Evolutionary conservation across 2,888 invertebrate species (phyloP).

Genomic region (Thysanoteuthis rhombus): DNA sequence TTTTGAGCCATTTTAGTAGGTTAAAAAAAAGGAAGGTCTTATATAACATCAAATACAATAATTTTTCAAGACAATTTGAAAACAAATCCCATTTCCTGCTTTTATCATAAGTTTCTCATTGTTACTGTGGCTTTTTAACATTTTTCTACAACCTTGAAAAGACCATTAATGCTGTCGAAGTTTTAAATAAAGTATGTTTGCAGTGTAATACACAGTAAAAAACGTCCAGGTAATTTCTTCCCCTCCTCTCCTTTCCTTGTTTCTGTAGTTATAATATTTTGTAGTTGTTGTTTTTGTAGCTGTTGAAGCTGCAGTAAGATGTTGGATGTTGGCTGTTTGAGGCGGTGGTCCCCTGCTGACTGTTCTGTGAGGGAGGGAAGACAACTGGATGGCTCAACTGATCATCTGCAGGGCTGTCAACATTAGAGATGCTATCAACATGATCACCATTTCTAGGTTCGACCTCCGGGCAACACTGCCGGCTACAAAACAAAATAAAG

Average conservation of each 20-base stretch:
- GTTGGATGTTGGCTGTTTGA: neutral
- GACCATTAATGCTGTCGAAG: neutral
- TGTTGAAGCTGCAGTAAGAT: neutral
- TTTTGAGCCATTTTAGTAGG: too few relatives aligned
- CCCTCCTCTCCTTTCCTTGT: neutral
- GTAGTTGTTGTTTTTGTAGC: neutral
- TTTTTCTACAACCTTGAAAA: neutral
- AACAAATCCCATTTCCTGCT: neutral
- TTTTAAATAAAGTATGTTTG: neutral
- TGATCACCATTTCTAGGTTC: neutral
- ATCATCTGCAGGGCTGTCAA: neutral
- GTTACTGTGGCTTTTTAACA: neutral
- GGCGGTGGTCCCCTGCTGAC: neutral
- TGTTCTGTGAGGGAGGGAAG: neutral
- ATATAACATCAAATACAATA: too few relatives aligned
- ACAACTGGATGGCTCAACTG: neutral
- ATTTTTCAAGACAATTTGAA: neutral
- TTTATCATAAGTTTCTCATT: neutral
- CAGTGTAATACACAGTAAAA: neutral
- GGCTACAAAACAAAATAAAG: neutral
- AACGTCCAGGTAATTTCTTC: neutral
- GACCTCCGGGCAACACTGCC: neutral
- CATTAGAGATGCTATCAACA: neutral
- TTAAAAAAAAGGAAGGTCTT: too few relatives aligned
- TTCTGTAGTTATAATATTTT: neutral